Base-by-base conservation (phyloP, 2,888 invertebrate genomes). In the Synanthedon vespiformis region DNA sequence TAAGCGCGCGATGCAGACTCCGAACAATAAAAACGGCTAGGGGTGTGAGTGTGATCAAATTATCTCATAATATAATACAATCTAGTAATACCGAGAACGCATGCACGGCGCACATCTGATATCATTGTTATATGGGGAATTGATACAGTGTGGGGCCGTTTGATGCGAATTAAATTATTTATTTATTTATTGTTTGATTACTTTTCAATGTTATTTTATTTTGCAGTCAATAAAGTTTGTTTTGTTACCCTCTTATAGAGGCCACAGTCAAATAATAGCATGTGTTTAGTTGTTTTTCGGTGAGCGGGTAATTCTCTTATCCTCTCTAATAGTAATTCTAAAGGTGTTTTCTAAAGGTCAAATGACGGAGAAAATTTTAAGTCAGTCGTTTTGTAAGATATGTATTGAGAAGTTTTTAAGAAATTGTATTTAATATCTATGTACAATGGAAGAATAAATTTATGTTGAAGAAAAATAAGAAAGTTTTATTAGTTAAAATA, bases 51-150 rank as follows among this genome's bases (percentile, higher is more conserved):
- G 60, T 75, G 73, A 81, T 81, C 73, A 71, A 80, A 76, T 83
- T 80, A 83, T 75, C 67, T 61, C 65, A 68, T 76, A 77, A 77
- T 74, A 77, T 77, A 80, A 80, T 74, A 74, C 65, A 66, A 62
- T 64, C 34, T 34, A 64, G 63, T 65, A 69, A 69, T 70, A 72
- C 67, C 60, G 65, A 65, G 48, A 18, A 58, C 62, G 56, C 53
- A 55, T 57, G 66, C 63, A 61, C 58, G 60, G 62, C 65, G 62
- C 65, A 61, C 77, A 74, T 75, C 74, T 75, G 78, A 77, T 75
- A 73, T 70, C 63, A 67, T 69, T 72, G 72, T 67, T 60, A 57
- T 58, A 63, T 64, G 55, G 57, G 53, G 56, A 57, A 59, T 61
- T 58, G 59, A 59, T 58, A 56, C 54, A 56, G 55, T 55, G 55